A percentile compares a stretch with the other conserved stretches of the same genome.
Evolutionary conservation across 2,113 vertebrate species (phyloP).

Genomic region (Symphodus melops): DNA sequence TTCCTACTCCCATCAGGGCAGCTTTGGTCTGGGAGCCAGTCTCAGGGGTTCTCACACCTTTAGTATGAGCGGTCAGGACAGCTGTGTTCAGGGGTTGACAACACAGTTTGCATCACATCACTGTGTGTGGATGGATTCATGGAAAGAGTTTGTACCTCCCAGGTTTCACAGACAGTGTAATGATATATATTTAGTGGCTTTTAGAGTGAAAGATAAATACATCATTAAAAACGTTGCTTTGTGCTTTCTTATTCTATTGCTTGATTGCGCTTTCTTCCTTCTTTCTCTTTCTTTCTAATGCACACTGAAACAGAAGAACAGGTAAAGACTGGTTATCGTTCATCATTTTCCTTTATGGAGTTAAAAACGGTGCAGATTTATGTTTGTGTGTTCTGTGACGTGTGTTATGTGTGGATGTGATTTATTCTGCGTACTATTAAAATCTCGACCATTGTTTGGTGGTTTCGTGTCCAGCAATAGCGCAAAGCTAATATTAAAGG

Average conservation of each 20-base stretch:
- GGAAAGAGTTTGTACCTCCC: conserved; percentile 58
- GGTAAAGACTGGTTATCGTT: conserved; percentile 71
- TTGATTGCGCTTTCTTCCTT: conserved; percentile 35
- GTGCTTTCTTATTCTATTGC: conserved; percentile 21
- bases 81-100: conserved; percentile 59
- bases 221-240: not conserved
- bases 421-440: conserved; percentile 13
- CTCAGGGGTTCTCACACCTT: conserved; percentile 66
- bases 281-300: conserved; percentile 56
- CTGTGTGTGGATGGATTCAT: conserved; percentile 55
- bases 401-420: conserved; percentile 33
- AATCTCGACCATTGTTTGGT: conserved; percentile 40
- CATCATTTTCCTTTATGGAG: not conserved
- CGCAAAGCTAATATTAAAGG: conserved; percentile 63
- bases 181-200: conserved; percentile 45
- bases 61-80: conserved; percentile 52
- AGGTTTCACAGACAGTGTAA: conserved; percentile 43
- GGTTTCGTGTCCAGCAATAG: conserved; percentile 62
- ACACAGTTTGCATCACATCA: conserved; percentile 38
- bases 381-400: conserved; percentile 18
- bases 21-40: conserved; percentile 31
- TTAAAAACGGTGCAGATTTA: conserved; percentile 16
- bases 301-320: conserved; percentile 74
- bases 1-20: conserved; percentile 63
- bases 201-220: conserved; percentile 28